These are phyloP conservation scores for Bubo bubo DNA, from an alignment of 2,113 vertebrate species.

Conservation along the genomic window DNA sequence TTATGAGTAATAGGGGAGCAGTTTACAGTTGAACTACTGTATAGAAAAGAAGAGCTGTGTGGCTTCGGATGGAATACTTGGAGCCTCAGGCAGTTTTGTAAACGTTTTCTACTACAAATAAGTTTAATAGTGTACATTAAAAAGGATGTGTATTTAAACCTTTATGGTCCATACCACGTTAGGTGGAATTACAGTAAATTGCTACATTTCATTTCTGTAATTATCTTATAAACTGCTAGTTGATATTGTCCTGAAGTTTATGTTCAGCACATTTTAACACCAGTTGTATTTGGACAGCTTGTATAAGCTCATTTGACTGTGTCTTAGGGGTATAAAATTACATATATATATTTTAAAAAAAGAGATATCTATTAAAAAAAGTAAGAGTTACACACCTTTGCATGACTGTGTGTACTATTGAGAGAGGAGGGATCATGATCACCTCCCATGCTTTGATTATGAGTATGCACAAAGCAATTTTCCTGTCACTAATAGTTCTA, in stretches of 20 bases:
- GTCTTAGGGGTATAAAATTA: neutral
- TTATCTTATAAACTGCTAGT: conserved; percentile 30
- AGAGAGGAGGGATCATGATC: conserved; percentile 26
- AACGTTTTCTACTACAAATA: conserved; percentile 33
- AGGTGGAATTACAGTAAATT: conserved; percentile 50
- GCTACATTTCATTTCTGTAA: conserved; percentile 46
- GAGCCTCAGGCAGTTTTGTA: conserved; percentile 30
- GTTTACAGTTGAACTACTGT: conserved; percentile 25
- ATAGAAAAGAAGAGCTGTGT: neutral
- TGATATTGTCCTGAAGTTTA: conserved; percentile 47
- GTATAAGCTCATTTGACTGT: neutral
- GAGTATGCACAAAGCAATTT: conserved; percentile 5
- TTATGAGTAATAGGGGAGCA: conserved; percentile 50
- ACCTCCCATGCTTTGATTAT: conserved; percentile 30
- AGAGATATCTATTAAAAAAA: neutral
- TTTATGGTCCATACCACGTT: conserved; percentile 23
- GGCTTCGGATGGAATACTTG: neutral
- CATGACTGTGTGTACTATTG: neutral
- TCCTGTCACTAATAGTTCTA: conserved; percentile 30
- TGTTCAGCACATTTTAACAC: conserved; percentile 16
- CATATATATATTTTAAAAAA: neutral
- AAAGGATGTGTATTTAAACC: conserved; percentile 54
- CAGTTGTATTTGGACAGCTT: conserved; percentile 5
- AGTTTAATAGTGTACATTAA: conserved; percentile 15
- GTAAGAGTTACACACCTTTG: neutral